phyloP scores from a whole-genome alignment of 2,113 vertebrate species.

The Rhynchomys soricoides region DNA sequence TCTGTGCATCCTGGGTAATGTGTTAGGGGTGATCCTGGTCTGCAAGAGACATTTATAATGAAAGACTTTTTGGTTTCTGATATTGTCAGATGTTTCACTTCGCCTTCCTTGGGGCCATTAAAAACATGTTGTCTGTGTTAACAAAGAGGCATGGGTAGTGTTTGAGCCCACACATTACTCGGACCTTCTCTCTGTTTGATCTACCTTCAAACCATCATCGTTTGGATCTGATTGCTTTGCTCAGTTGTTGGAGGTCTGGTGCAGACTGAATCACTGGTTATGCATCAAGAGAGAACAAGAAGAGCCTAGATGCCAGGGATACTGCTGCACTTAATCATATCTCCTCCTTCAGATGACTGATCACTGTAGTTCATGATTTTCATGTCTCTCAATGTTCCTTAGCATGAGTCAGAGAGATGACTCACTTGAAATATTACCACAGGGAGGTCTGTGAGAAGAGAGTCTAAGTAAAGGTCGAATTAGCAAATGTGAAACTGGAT shows the following conservation, averaged over 20 bases:
- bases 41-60: neutral
- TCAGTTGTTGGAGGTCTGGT: neutral
- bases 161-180: neutral
- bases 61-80: neutral
- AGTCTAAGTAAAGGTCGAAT: conserved; percentile 38
- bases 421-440: neutral
- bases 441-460: conserved; percentile 8
- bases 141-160: neutral
- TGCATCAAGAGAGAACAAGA: neutral
- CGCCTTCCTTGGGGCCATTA: neutral
- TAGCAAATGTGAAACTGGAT: neutral
- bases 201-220: neutral
- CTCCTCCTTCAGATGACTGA: neutral
- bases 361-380: neutral
- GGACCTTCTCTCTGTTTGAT: neutral
- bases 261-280: neutral
- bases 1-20: neutral
- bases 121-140: neutral
- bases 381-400: neutral
- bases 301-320: neutral
- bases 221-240: neutral
- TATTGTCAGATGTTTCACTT: neutral
- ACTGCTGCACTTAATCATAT: neutral
- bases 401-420: conserved; percentile 45
- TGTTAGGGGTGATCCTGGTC: neutral